Base-by-base conservation (phyloP, 2,888 invertebrate genomes). In the Oscheius sp. region DNA sequence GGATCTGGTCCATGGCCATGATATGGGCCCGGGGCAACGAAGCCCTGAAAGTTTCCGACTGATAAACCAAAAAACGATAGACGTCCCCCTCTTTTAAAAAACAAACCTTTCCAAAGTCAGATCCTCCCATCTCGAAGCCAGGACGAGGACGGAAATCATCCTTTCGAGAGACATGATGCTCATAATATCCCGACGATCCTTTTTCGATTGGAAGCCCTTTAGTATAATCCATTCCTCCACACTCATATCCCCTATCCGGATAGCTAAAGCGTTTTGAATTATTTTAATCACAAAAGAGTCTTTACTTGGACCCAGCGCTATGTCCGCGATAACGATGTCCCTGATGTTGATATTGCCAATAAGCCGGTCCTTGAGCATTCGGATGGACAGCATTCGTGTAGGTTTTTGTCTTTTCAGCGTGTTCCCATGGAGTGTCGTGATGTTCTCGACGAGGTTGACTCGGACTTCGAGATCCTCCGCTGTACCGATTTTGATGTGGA, bases 1-100 rank as follows among this genome's bases (percentile, higher is more conserved):
- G 80, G 76, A 61, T 84, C 80, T 1, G 84, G 82, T 3, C 81
- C 80, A 50, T 85, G 83, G 27, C 85, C 85, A 17, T 83, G 80
- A 61, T 85, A 85, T 23, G 78, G 76, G 10, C 74, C 76, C 23
- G 73, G 65, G 23, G 78, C 48, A 10, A 74, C 72, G 65, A 76
- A 74, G 65, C 78, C 78, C 46, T 70, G 48, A 37, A 65, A 53
- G 45, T 31, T 17, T 20, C 27, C 23, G 29, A 27, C n/a, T 61
- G 8, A 45, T 15, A 15, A 15, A 37, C 15, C 8, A n/a, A n/a
- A n/a, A n/a, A 8, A 17, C 6, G 15, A 17, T 4, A 17, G 15
- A 15, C 4, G 4, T 50, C 23, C 6, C 25, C 23, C 50, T 23
- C 50, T 25, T 3, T 50, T 37, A 37, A 10, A 37, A 37, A 37